Percentiles rank a stretch among this genome's conserved stretches.
These are phyloP conservation scores for Aegypius monachus DNA, from an alignment of 2,113 vertebrate genomes.

Conservation along the genomic window DNA sequence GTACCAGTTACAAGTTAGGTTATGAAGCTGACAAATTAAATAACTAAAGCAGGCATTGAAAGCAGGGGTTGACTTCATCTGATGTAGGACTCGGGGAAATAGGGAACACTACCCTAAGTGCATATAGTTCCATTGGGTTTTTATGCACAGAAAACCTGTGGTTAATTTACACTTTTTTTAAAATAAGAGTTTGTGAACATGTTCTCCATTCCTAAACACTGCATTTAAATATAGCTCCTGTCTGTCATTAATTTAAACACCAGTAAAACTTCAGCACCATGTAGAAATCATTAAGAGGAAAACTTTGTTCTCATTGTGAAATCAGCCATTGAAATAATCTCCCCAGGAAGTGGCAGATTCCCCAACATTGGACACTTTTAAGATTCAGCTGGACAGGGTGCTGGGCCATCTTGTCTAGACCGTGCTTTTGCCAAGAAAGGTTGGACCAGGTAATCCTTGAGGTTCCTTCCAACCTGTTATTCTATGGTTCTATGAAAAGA, in stretches of 20 bases:
- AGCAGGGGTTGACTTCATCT: background rate
- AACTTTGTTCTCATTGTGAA: background rate
- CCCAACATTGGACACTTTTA: background rate
- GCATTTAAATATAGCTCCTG: background rate
- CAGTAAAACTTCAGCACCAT: slow-evolving; percentile 41
- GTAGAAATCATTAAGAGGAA: background rate
- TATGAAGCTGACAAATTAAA: background rate
- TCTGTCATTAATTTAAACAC: background rate
- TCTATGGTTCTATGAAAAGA: background rate
- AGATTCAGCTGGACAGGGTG: background rate
- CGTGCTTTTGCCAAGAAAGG: background rate
- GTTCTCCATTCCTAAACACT: background rate
- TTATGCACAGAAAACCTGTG: background rate
- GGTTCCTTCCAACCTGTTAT: background rate
- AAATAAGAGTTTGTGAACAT: slow-evolving; percentile 13
- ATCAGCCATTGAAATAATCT: background rate
- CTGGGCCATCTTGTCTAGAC: background rate
- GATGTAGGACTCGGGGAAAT: background rate
- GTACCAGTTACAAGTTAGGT: background rate
- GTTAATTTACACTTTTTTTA: background rate
- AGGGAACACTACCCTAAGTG: background rate
- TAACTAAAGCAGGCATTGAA: background rate
- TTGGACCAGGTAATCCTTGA: background rate
- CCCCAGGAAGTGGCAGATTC: background rate
- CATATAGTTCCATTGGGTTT: background rate